Evolutionary conservation across 2,113 vertebrate species (phyloP).

Genomic region (Paramisgurnus dabryanus): DNA sequence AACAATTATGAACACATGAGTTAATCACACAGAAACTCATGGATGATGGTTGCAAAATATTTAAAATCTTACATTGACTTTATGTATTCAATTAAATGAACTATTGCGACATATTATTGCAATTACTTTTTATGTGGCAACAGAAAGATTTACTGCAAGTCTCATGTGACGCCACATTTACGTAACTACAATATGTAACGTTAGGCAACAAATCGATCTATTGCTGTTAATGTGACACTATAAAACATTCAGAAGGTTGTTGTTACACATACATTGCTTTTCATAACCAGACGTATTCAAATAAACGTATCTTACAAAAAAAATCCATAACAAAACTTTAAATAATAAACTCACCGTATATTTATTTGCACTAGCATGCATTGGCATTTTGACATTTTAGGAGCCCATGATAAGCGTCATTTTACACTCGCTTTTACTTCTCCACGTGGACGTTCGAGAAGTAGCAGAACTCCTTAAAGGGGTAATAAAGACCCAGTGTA

Average conservation of each 20-base stretch:
- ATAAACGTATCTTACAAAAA: not conserved
- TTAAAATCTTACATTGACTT: too few relatives aligned
- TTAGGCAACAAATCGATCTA: too few relatives aligned
- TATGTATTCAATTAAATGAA: too few relatives aligned
- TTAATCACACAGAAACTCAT: not conserved
- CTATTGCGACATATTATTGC: not conserved
- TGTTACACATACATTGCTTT: not conserved
- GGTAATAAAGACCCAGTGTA: conserved; percentile 3
- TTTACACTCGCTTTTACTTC: too few relatives aligned
- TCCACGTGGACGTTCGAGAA: conserved; percentile 21
- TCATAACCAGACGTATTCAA: not conserved
- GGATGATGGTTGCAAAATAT: too few relatives aligned
- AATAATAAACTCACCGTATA: not conserved
- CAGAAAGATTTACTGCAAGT: not conserved
- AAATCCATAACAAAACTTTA: too few relatives aligned
- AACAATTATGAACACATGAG: not conserved
- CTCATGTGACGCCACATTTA: not conserved
- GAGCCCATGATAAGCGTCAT: not conserved
- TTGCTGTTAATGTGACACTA: too few relatives aligned
- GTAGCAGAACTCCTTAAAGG: not conserved
- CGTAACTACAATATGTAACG: not conserved
- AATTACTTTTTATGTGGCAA: not conserved
- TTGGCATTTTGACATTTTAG: not conserved
- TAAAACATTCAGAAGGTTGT: not conserved
- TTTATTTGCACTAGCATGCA: not conserved